These are phyloP conservation scores for Ptychochromis oligacanthus DNA, from an alignment of 2,113 vertebrate species.

Conservation along the genomic window DNA sequence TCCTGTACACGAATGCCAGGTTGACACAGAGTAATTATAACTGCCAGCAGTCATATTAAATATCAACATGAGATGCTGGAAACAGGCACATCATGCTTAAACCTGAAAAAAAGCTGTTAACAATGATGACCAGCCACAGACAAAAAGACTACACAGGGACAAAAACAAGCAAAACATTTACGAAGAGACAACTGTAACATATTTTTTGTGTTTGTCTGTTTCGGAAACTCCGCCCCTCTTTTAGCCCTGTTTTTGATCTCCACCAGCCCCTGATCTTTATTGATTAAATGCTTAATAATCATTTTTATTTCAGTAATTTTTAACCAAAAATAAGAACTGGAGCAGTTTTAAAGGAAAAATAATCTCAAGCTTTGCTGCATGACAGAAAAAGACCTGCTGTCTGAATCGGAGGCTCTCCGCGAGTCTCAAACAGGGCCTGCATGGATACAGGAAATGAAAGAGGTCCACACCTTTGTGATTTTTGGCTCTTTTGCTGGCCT, in stretches of 20 bases:
- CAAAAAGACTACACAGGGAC: too few relatives aligned
- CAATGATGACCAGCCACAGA: neutral
- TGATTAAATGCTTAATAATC: neutral
- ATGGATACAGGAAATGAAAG: neutral
- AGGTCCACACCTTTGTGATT: conserved; percentile 64
- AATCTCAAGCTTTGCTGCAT: neutral
- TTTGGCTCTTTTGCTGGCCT: conserved; percentile 86
- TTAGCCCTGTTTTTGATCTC: neutral
- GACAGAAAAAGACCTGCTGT: too few relatives aligned
- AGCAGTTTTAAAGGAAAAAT: neutral
- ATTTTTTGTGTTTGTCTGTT: neutral
- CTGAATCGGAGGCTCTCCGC: neutral
- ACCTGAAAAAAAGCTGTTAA: neutral
- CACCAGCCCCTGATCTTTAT: neutral
- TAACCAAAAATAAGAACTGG: rapidly evolving
- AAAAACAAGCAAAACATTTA: too few relatives aligned
- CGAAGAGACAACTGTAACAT: neutral
- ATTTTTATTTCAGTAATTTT: neutral
- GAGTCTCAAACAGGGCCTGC: neutral
- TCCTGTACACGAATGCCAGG: neutral
- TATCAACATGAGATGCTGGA: neutral
- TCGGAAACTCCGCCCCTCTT: neutral
- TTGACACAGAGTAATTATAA: too few relatives aligned
- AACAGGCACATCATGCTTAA: neutral
- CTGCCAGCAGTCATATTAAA: neutral